A percentile compares a stretch with the other conserved stretches of the same genome.
These are phyloP conservation scores for Graphium colonna DNA, from an alignment of 2,888 invertebrate species.

Conservation along the genomic window DNA sequence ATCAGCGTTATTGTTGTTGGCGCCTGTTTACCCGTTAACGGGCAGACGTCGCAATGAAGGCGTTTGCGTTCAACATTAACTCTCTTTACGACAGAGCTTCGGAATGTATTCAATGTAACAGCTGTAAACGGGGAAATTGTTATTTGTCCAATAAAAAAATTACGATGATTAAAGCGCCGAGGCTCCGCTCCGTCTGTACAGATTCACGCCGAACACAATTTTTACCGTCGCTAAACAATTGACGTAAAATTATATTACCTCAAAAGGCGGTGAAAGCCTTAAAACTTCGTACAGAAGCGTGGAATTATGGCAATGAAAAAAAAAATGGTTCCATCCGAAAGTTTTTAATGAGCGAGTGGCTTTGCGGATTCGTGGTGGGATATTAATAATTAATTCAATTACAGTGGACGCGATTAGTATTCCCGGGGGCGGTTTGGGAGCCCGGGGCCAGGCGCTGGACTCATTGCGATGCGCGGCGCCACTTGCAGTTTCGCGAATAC, in stretches of 20 bases:
- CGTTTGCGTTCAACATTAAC: constrained; percentile 1
- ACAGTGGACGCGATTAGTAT: constrained; percentile 5
- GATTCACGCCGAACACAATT: not conserved
- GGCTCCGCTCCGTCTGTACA: not conserved
- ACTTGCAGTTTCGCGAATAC: constrained; percentile 10
- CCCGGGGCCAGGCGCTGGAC: constrained; percentile 11
- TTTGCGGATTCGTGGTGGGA: constrained; percentile 9
- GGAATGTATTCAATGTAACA: not conserved
- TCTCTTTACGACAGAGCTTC: not conserved
- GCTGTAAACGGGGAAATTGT: not conserved
- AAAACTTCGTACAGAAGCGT: not conserved
- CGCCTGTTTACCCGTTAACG: constrained; percentile 1
- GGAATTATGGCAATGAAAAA: constrained; percentile 10
- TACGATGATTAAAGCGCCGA: not conserved
- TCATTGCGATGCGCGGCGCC: constrained; percentile 11
- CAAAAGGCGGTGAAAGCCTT: not conserved
- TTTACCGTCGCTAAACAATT: not conserved
- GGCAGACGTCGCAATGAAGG: constrained; percentile 1
- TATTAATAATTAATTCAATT: constrained; percentile 19
- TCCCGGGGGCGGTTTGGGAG: not conserved
- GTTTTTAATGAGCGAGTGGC: constrained; percentile 7
- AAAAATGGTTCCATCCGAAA: constrained; percentile 6
- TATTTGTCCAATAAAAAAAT: not conserved
- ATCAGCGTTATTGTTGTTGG: constrained; percentile 3
- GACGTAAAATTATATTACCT: not conserved